These are phyloP conservation scores for Craterocephalus amniculus DNA, from an alignment of 2,797 vertebrate species.

Conservation along the genomic window DNA sequence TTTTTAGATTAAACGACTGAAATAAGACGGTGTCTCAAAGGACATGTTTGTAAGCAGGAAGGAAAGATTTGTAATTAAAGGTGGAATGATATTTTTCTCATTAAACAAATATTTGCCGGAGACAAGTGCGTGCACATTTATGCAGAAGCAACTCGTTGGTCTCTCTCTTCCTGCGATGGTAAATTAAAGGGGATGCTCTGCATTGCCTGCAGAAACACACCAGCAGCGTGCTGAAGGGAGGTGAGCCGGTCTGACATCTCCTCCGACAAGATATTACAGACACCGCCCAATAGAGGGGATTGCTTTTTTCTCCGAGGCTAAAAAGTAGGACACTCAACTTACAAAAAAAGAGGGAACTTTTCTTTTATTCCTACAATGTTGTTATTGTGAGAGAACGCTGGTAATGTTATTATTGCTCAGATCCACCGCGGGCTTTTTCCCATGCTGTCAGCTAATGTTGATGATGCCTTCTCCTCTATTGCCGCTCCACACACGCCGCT, in stretches of 20 bases:
- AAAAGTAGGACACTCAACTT: slow-evolving; percentile 65
- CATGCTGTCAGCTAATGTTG: slow-evolving; percentile 76
- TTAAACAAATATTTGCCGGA: slow-evolving; percentile 69
- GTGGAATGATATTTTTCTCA: slow-evolving; percentile 75
- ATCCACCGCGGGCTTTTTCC: slow-evolving; percentile 72
- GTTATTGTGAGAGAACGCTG: slow-evolving; percentile 70
- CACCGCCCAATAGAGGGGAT: slow-evolving; percentile 43
- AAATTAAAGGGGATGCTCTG: slow-evolving; percentile 40
- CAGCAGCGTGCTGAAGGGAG: slow-evolving; percentile 53
- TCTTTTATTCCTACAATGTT: slow-evolving; percentile 59
- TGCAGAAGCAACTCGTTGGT: slow-evolving; percentile 19
- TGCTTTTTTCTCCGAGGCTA: slow-evolving; percentile 59
- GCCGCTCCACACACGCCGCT: slow-evolving; percentile 63
- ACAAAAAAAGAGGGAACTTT: slow-evolving; percentile 58
- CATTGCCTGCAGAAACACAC: slow-evolving; percentile 54
- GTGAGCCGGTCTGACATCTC: slow-evolving; percentile 48
- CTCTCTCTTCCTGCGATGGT: slow-evolving; percentile 3
- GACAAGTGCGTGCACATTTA: slow-evolving; percentile 48
- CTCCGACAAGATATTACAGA: slow-evolving; percentile 58
- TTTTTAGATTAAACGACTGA: slow-evolving; percentile 82
- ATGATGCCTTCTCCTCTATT: slow-evolving; percentile 64
- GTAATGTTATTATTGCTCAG: slow-evolving; percentile 72
- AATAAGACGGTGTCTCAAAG: slow-evolving; percentile 76
- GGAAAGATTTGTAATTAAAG: slow-evolving; percentile 81
- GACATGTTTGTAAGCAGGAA: slow-evolving; percentile 74